Conservation (phyloP, 2,113 vertebrate genomes). For the Callipepla squamata region DNA sequence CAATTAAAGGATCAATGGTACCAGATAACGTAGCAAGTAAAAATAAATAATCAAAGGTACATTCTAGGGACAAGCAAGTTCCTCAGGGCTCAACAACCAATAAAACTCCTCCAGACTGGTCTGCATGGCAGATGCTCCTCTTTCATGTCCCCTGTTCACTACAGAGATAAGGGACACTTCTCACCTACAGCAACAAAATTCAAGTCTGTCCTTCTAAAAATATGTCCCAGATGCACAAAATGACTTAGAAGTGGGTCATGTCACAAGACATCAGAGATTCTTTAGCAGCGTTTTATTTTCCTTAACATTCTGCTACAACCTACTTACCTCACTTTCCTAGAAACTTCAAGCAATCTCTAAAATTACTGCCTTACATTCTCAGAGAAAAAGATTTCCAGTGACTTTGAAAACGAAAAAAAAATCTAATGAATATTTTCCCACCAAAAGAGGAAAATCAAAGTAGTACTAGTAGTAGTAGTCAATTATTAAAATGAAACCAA, state of each 20-base stretch:
- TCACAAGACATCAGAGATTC: not conserved
- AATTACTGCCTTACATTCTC: not conserved
- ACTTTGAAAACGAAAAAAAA: not conserved
- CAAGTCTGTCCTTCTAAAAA: not conserved
- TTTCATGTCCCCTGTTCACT: not conserved
- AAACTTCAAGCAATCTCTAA: not conserved
- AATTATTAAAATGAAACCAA: not conserved
- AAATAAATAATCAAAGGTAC: not conserved
- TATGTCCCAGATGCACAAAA: conserved; percentile 4
- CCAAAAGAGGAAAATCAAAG: not conserved
- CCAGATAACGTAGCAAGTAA: not conserved
- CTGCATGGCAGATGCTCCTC: not conserved
- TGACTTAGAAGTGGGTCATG: not conserved
- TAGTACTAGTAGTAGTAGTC: not conserved
- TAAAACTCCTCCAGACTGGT: not conserved
- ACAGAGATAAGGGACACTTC: not conserved
- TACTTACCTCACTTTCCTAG: not conserved
- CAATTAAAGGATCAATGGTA: conserved; percentile 6
- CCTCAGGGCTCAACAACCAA: not conserved
- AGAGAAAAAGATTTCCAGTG: not conserved
- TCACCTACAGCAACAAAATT: not conserved
- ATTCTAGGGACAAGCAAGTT: not conserved
- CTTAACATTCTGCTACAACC: not conserved
- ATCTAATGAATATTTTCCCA: not conserved
- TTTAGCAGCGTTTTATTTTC: not conserved